Conservation (phyloP, 2,888 invertebrate genomes). For the Pandemis corylana region DNA sequence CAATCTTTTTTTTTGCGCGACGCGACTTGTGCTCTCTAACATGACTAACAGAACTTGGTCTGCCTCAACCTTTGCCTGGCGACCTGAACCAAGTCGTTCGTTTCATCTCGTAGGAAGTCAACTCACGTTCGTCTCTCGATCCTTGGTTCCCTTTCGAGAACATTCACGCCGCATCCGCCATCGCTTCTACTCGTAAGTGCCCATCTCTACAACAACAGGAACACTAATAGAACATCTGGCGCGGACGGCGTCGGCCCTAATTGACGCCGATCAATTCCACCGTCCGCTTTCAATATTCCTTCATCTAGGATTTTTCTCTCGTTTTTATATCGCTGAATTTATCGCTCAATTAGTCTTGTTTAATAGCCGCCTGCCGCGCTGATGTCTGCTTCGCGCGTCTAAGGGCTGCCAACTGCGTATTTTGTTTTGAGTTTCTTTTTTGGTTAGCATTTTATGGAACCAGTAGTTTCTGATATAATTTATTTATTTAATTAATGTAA, state of each 20-base stretch:
- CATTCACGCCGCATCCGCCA: neutral
- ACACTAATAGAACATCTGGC: constrained; percentile 71
- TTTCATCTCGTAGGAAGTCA: too few species aligned
- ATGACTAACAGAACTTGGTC: too few species aligned
- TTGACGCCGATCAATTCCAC: constrained; percentile 84
- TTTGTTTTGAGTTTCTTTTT: neutral
- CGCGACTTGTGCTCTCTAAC: too few species aligned
- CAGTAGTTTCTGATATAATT: too few species aligned
- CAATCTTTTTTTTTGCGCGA: too few species aligned
- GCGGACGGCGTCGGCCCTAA: constrained; percentile 75
- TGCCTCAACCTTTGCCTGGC: too few species aligned
- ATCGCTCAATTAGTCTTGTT: constrained; percentile 86
- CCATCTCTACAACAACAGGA: constrained; percentile 27
- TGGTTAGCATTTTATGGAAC: neutral
- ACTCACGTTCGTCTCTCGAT: too few species aligned
- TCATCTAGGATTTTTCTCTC: constrained; percentile 74
- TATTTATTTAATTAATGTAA: too few species aligned
- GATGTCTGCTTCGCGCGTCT: constrained; percentile 82
- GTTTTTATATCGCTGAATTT: constrained; percentile 81
- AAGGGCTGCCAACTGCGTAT: constrained; percentile 66
- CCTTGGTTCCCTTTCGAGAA: neutral
- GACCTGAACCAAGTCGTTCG: too few species aligned
- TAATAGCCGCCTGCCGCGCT: constrained; percentile 84
- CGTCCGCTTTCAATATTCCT: constrained; percentile 83
- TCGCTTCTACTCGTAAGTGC: neutral